Evolutionary conservation across 2,888 invertebrate species (phyloP), one percentile per base, ranked within the genome.

Genomic region (Drosophila colorata): DNA sequence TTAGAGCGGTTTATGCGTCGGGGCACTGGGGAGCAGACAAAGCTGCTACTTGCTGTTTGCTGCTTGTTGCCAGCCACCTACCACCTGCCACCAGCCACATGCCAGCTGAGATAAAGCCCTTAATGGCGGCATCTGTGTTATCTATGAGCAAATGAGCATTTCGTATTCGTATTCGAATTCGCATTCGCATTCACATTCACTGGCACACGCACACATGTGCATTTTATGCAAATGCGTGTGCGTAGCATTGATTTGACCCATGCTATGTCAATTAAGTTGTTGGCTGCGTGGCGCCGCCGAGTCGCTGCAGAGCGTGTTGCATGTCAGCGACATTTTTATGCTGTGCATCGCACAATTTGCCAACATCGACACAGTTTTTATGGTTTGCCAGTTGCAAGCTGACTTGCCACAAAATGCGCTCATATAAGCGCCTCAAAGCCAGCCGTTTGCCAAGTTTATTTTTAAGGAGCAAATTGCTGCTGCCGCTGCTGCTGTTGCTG

Each of bases 371-470:
- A 74, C 64, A 66, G 74, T 77, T 85, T 80, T 80, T 84, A 71
- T 80, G 60, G 63, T 37, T 38, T 73, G 74, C 52, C 67, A 69
- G 58, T 61, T 59, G 65, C 71, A 56, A 64, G 83, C 80, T 80
- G 77, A 83, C 74, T 74, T 78, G 85, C 80, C 84, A 80, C 74
- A 74, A 82, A 80, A 82, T 82, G 66, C 65, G 73, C 58, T 68
- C 69, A 68, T 67, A 79, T 79, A 73, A 66, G 80, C 56, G 74
- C 40, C 47, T 61, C 38, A 49, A 74, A 49, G 59, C 52, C 58
- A 59, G 43, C 53, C 53, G 66, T 51, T 51, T 86, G 88, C 83
- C 85, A 84, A 84, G 77, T 85, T 87, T 78, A 33, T 69, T 78
- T 77, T 68, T 48, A 72, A 68, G 72, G 33, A 60, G 73, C 47